Evolutionary conservation across 2,888 invertebrate genomes (phyloP), one percentile per base, ranked within the genome.

Genomic region (Tipula helvola): DNA sequence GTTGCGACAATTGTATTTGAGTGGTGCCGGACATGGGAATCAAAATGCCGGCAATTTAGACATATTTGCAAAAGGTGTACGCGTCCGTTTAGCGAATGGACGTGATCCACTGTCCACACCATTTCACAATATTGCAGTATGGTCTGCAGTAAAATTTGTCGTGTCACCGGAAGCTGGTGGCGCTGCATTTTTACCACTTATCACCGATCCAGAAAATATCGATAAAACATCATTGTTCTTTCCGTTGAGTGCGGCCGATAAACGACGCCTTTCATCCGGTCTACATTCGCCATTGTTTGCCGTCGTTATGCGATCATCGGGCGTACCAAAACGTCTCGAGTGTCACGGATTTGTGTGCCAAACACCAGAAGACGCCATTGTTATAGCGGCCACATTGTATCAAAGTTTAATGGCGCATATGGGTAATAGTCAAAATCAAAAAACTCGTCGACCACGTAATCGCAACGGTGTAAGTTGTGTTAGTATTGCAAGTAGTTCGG

Each of bases 341-440:
- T 97, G 97, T 91, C 97, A 97, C 92, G 97, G 96, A 85, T 97
- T 97, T 92, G 96, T 97, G 89, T 97, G 97, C 91, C 95, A 95
- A 91, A 95, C 95, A 89, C 95, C 97, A 44, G 97, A 97, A 92
- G 97, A 97, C 91, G 97, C 97, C 88, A 96, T 97, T 57, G 96
- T 97, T 0, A 96, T 97, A 89, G 97, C 97, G 13, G 97, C 97
- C 85, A 97, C 97, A 88, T 93, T 97, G 88, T 97, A 97, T 92
- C 96, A 97, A 92, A 96, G 96, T 47, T 93, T 97, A 87, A 95
- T 97, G 93, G 95, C 96, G 87, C 96, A 96, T 90, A 95, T 96
- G 93, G 95, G 94, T 90, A 93, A 93, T 87, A 87, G 87, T 87
- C 57, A 87, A 86, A 87, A 88, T 87, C 87, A 88, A 90, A 90